A percentile compares a stretch with the other conserved stretches of the same genome.
Evolutionary conservation across 1,140 invertebrate genomes (phyloP).

Genomic region (Lepidurus apus): DNA sequence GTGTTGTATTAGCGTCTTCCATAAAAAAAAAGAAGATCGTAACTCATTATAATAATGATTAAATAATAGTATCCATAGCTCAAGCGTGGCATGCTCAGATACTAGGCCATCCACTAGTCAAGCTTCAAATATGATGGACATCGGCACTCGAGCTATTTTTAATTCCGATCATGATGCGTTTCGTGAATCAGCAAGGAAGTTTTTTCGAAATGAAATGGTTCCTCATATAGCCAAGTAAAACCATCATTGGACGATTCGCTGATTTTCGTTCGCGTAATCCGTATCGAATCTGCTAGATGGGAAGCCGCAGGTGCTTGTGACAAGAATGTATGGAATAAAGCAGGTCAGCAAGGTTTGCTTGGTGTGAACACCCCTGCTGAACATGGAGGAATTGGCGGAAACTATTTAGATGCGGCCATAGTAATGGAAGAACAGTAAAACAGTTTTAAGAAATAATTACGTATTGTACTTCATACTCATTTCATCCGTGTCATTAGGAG

Average conservation of each 20-base stretch:
- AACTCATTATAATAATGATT: no score
- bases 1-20: no score
- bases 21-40: no score
- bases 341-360: slow-evolving; percentile 47
- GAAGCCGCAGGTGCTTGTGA: slow-evolving; percentile 46
- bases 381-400: slow-evolving; percentile 47
- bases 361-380: slow-evolving; percentile 47
- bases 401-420: slow-evolving; percentile 46
- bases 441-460: slow-evolving; percentile 29
- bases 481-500: slow-evolving; percentile 39
- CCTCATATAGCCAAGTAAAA: slow-evolving; percentile 46
- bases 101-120: slow-evolving; percentile 41
- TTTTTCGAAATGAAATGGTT: slow-evolving; percentile 48
- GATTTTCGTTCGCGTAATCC: neutral
- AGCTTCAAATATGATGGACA: slow-evolving; percentile 45
- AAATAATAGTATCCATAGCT: neutral
- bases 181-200: slow-evolving; percentile 45
- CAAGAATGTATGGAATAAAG: slow-evolving; percentile 47
- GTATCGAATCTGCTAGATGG: slow-evolving; percentile 42
- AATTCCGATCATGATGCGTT: slow-evolving; percentile 50
- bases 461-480: slow-evolving; percentile 29
- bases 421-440: slow-evolving; percentile 49
- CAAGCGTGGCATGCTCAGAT: neutral
- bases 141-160: slow-evolving; percentile 48
- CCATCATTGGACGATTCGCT: slow-evolving; percentile 19